Percentiles rank a stretch among this genome's conserved stretches.
Evolutionary conservation across 2,113 vertebrate genomes (phyloP).

Genomic region (Clarias batrachus): DNA sequence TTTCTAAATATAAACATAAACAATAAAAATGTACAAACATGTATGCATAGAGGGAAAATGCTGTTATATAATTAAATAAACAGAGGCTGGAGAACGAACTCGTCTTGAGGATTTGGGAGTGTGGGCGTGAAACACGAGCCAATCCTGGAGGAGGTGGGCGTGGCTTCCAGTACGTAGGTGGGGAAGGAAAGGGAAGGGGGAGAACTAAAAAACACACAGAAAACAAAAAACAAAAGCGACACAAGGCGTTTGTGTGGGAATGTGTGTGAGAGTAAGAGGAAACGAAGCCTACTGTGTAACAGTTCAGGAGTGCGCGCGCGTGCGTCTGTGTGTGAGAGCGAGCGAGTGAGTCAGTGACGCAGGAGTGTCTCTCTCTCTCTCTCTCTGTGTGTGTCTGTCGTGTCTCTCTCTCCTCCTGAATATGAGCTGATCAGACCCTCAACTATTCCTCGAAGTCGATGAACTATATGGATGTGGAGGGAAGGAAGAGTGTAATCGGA

Average conservation of each 20-base stretch:
- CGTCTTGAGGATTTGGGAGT: too few relatives aligned
- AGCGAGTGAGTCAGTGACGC: constrained; percentile 34
- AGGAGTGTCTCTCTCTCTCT: not conserved
- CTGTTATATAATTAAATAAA: not conserved
- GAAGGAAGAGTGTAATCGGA: constrained; percentile 59
- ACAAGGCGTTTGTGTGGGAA: not conserved
- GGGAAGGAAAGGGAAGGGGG: not conserved
- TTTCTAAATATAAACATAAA: not conserved
- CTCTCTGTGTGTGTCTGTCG: too few relatives aligned
- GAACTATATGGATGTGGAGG: constrained; percentile 40
- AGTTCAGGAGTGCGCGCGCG: not conserved
- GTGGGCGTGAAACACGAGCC: not conserved
- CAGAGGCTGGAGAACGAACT: not conserved
- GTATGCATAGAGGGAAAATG: not conserved
- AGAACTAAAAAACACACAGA: not conserved
- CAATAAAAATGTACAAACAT: not conserved
- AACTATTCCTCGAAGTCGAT: constrained; percentile 20
- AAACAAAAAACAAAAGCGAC: not conserved
- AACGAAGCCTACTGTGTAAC: not conserved
- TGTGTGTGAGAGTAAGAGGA: not conserved
- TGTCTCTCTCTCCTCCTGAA: too few relatives aligned
- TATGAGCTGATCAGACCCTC: not conserved
- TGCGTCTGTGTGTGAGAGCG: not conserved
- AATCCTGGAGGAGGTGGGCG: not conserved
- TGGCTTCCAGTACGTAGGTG: not conserved